Base-by-base conservation (phyloP, 2,888 invertebrate species). In the Hoplodrina ambigua region DNA sequence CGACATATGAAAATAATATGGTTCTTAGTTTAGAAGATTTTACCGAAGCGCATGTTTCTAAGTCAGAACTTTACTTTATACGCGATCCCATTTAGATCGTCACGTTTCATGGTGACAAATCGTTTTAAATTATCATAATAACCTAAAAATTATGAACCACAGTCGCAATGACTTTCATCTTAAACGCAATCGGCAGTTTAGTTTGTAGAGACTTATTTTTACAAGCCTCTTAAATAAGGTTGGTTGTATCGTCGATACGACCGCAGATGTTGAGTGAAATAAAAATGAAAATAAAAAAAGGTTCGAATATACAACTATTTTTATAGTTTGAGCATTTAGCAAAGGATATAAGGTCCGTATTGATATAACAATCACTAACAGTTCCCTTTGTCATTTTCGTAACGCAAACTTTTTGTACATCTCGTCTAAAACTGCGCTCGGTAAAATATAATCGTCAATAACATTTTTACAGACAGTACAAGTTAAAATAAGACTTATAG, bases 401-500 rank as follows among this genome's bases (percentile, higher is more conserved):
- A n/a, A n/a, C n/a, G n/a, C n/a, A n/a, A n/a, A 11, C 19, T 25
- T 41, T 37, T 67, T 11, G 11, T 8, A 33, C 11, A 20, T 15
- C 15, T 15, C 33, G 15, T 15, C 13, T 19, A 41, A 25, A 64
- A 5, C 6, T 15, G 10, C 10, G 13, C 17, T 20, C 17, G 46
- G n/a, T 13, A 70, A 33, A 20, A 44, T 25, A 46, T 25, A 20
- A 52, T 44, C 17, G 10, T 25, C 19, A 20, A 53, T 41, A 13
- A 20, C 46, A 59, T 53, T 10, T 37, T 20, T 64, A 64, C 56
- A 41, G 19, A 69, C 54, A 78, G 58, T 78, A 72, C 72, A 78
- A 78, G 53, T 53, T 55, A 72, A 71, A 20, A 77, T 59, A 55
- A 72, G 78, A 78, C 74, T 63, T 61, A 61, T 64, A 56, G 11